These are phyloP conservation scores for Anastrepha ludens DNA, from an alignment of 1,140 invertebrate species.

Conservation along the genomic window DNA sequence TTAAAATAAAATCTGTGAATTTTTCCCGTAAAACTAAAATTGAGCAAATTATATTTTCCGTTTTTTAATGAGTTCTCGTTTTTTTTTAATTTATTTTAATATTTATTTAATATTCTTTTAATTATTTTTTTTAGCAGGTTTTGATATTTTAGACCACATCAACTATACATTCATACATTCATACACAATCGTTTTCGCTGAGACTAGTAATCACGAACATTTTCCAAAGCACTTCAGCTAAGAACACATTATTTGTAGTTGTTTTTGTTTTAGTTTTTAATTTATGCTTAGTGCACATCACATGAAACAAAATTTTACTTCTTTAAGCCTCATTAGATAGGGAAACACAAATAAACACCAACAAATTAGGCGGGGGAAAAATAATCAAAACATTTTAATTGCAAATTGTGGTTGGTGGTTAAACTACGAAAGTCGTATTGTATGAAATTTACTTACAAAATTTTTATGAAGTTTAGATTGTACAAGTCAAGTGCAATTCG, in stretches of 20 bases:
- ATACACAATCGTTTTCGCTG: background rate
- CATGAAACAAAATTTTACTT: background rate
- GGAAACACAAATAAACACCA: constrained; percentile 26
- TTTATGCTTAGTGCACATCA: constrained; percentile 9
- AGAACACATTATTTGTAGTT: too few species aligned
- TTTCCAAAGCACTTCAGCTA: background rate
- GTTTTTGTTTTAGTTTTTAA: background rate
- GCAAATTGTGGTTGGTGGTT: constrained; percentile 18
- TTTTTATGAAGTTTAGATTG: constrained; percentile 29
- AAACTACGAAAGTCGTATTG: background rate
- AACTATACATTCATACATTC: background rate
- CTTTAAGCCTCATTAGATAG: background rate
- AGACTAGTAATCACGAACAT: background rate
- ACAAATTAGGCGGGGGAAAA: constrained; percentile 28
- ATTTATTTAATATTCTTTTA: too few species aligned
- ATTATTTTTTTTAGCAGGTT: too few species aligned
- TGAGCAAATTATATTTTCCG: too few species aligned
- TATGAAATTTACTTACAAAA: constrained; percentile 47
- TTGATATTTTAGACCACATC: too few species aligned
- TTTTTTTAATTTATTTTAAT: too few species aligned
- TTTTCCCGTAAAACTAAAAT: too few species aligned
- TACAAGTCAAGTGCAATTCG: constrained; percentile 53
- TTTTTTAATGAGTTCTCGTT: too few species aligned
- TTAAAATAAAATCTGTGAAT: too few species aligned
- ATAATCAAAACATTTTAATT: constrained; percentile 15